Percentiles rank a stretch among this genome's conserved stretches.
Conservation (phyloP, 2,797 vertebrate species). For the Sebastes kiyomatsui region DNA sequence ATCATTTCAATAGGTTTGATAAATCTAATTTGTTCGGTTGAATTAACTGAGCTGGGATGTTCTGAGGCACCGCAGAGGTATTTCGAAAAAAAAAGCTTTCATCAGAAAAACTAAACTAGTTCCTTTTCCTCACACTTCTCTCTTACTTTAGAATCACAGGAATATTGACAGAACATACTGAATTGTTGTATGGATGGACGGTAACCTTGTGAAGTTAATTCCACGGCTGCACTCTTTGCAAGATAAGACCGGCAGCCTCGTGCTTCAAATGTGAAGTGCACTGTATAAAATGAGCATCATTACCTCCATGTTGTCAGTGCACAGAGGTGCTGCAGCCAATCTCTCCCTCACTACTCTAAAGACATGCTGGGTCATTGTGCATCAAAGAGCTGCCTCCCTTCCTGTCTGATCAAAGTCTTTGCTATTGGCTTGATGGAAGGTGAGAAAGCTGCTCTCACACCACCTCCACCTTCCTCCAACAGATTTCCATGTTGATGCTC, state of each 20-base stretch:
- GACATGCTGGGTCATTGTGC: conserved; percentile 8
- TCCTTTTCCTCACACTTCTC: neutral
- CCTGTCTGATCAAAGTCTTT: conserved; percentile 24
- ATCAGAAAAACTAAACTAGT: neutral
- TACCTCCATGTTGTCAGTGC: conserved; percentile 12
- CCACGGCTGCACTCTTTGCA: neutral
- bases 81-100: neutral
- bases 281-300: conserved; percentile 15
- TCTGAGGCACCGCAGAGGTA: neutral
- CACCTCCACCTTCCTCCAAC: neutral
- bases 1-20: neutral
- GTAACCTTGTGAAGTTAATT: neutral
- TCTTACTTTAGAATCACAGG: neutral
- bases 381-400: conserved; percentile 17
- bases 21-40: neutral
- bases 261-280: neutral
- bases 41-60: neutral
- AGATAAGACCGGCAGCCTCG: neutral
- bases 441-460: neutral
- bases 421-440: neutral
- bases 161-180: neutral
- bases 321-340: conserved; percentile 9
- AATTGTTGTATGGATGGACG: neutral
- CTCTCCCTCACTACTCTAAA: neutral
- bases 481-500: neutral